Evolutionary conservation across 2,888 invertebrate species (phyloP).

Genomic region (Spodoptera littoralis): DNA sequence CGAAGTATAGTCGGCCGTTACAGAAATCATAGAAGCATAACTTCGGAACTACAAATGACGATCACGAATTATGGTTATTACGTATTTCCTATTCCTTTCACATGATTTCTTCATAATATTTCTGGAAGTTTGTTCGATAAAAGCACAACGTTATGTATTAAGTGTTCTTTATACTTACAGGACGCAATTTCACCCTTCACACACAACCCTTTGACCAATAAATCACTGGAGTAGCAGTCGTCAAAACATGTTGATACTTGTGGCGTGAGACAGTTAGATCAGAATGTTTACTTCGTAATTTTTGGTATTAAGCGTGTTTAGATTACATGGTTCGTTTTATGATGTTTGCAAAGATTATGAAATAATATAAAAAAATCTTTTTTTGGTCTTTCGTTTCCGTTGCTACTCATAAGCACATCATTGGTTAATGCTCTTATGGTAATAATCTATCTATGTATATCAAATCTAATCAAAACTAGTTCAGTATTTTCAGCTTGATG

Average conservation of each 20-base stretch:
- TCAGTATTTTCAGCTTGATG: no score
- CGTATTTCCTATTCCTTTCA: conserved; percentile 1
- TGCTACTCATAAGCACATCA: no score
- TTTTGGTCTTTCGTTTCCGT: no score
- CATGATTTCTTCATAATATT: conserved; percentile 4
- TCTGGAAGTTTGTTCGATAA: conserved; percentile 23
- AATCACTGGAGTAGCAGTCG: conserved; percentile 29
- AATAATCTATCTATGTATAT: no score
- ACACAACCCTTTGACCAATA: conserved; percentile 37
- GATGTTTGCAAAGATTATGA: no score
- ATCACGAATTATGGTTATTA: conserved; percentile 15
- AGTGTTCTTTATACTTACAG: conserved; percentile 15
- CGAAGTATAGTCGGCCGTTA: no score
- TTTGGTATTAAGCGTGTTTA: no score
- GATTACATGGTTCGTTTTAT: no score
- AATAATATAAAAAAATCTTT: no score
- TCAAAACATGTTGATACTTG: conserved; percentile 45
- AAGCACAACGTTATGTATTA: conserved; percentile 9
- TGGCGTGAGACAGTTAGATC: background rate
- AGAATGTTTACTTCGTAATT: conserved; percentile 8
- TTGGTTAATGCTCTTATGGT: no score
- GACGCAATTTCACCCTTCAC: conserved; percentile 19
- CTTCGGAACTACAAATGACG: conserved; percentile 7
- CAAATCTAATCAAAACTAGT: no score
- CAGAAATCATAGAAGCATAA: conserved; percentile 1